Evolutionary conservation across 2,888 invertebrate genomes (phyloP), one percentile per base, ranked within the genome.

Genomic region (Phaonia tiefii): DNA sequence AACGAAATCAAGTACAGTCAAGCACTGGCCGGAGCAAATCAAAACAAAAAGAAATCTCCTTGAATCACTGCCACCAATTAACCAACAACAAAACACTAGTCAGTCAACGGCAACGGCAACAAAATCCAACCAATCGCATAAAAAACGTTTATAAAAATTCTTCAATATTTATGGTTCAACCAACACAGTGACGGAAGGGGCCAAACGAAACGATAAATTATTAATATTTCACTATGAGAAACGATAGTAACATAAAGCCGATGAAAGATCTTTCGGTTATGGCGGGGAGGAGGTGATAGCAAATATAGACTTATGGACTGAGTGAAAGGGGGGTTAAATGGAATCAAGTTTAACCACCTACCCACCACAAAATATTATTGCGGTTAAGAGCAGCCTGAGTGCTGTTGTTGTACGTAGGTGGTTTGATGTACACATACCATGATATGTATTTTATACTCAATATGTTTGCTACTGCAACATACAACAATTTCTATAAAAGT

Each of bases 301-400:
- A n/a, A n/a, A n/a, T n/a, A n/a, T n/a, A n/a, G n/a, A n/a, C n/a
- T n/a, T n/a, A n/a, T n/a, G n/a, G n/a, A n/a, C 1, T 2, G 22
- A 11, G 11, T n/a, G 22, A 20, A 22, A 20, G 8, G 17, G 20
- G 2, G 22, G 51, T 22, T 20, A n/a, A 11, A 22, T 1, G 20
- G 51, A 10, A 13, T 25, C 26, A 25, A 44, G n/a, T 65, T 4
- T 13, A 44, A 65, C 63, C 60, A 26, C 2, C 46, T 46, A 65
- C 1, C 25, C 20, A 54, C 17, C 22, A 65, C 44, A 71, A 56
- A 74, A 8, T 56, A 51, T 17, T 65, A 44, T 66, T 80, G 77
- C 80, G 80, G 80, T 80, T 71, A 80, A 77, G 77, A 22, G 76
- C 69, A 63, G 54, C 72, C 58, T 60, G 56, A 46, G 58, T 13